Evolutionary conservation across 2,113 vertebrate species (phyloP).

Genomic region (Labeo catla): DNA sequence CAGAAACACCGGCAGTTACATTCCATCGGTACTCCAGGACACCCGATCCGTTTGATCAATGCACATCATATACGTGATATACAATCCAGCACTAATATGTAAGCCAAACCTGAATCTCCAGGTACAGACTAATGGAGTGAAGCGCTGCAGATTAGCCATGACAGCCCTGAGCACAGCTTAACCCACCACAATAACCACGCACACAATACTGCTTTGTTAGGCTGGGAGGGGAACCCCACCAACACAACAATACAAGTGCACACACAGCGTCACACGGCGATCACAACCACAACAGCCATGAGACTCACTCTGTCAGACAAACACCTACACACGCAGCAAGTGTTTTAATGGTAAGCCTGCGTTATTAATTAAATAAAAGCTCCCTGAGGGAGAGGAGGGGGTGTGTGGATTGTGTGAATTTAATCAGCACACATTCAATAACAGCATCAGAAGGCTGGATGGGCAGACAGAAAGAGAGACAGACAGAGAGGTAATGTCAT

Average conservation of each 20-base stretch:
- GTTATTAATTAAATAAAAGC: constrained; percentile 43
- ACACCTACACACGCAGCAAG: constrained; percentile 21
- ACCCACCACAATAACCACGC: background rate
- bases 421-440: constrained; percentile 22
- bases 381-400: constrained; percentile 2
- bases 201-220: constrained; percentile 18
- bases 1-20: background rate
- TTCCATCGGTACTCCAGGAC: background rate
- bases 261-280: constrained; percentile 35
- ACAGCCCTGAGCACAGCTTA: constrained; percentile 18
- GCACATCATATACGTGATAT: background rate
- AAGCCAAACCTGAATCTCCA: constrained; percentile 9
- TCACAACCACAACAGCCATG: background rate
- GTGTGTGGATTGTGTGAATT: constrained; percentile 25
- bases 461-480: background rate
- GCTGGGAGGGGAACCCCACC: background rate
- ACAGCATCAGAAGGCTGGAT: background rate
- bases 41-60: background rate
- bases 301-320: background rate
- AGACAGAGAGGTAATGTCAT: background rate
- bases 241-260: constrained; percentile 30
- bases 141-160: background rate
- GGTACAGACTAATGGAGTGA: constrained; percentile 8
- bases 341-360: constrained; percentile 24
- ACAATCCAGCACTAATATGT: background rate